Conservation (phyloP, 2,113 vertebrate genomes). For the Thymallus thymallus region DNA sequence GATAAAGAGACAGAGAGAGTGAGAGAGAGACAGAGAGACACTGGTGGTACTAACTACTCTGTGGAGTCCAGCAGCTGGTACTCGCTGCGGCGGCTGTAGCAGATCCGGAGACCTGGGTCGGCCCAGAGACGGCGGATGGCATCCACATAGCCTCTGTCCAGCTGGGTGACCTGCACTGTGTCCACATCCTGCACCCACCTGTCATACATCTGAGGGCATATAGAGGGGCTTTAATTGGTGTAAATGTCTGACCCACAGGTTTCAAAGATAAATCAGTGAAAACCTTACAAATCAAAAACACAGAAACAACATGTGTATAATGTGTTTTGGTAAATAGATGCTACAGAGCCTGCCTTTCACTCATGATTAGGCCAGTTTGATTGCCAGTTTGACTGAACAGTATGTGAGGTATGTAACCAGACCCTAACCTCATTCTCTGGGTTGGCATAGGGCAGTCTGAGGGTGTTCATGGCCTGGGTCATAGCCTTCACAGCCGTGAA, state of each 20-base stretch:
- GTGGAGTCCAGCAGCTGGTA: constrained; percentile 89
- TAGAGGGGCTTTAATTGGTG: not conserved
- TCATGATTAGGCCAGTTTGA: too few species aligned
- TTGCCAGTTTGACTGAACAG: too few species aligned
- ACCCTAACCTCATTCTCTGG: constrained; percentile 76
- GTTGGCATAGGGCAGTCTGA: constrained; percentile 77
- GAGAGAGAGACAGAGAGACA: too few species aligned
- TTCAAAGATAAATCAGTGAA: too few species aligned
- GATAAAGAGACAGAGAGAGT: too few species aligned
- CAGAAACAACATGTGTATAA: too few species aligned
- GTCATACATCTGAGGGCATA: constrained; percentile 70
- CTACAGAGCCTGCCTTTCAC: too few species aligned
- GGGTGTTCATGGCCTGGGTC: constrained; percentile 76
- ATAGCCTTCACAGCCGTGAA: constrained; percentile 78
- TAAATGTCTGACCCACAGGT: too few species aligned
- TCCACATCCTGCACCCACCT: constrained; percentile 74
- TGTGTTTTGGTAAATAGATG: too few species aligned
- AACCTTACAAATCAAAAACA: too few species aligned
- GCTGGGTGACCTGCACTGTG: constrained; percentile 66
- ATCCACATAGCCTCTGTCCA: constrained; percentile 62
- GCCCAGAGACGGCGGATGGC: constrained; percentile 80
- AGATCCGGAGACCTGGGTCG: constrained; percentile 75
- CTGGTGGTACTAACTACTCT: constrained; percentile 78
- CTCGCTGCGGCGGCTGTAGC: constrained; percentile 82
- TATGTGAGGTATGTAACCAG: too few species aligned